Percentiles rank a stretch among this genome's conserved stretches.
phyloP scores from a whole-genome alignment of 2,113 vertebrate genomes.

The Entelurus aequoreus region DNA sequence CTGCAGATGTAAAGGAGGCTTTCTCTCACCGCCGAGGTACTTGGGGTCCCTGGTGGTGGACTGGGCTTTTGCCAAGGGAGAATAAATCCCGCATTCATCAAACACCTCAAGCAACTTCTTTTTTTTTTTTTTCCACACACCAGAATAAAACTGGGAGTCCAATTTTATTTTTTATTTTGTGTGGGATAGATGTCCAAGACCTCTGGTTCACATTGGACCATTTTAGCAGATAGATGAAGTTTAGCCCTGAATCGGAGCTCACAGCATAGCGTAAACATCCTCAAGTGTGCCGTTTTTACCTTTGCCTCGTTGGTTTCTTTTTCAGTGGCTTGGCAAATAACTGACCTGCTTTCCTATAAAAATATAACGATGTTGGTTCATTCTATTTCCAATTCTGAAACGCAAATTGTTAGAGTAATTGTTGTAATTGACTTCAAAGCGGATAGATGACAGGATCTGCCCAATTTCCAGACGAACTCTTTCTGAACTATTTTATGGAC shows the following conservation, averaged over 20 bases:
- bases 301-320: not conserved
- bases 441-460: no score
- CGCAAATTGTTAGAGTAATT: no score
- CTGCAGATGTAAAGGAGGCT: slow-evolving; percentile 33
- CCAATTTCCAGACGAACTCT: no score
- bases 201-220: slow-evolving; percentile 30
- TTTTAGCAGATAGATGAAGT: slow-evolving; percentile 3
- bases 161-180: not conserved
- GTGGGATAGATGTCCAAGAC: slow-evolving; percentile 51
- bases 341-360: no score
- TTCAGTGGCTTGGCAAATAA: no score
- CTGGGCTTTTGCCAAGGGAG: slow-evolving; percentile 46
- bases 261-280: not conserved
- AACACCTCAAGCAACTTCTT: slow-evolving; percentile 35
- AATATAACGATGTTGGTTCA: no score
- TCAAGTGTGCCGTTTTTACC: not conserved
- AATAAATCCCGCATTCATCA: slow-evolving; percentile 43
- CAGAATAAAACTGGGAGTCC: not conserved
- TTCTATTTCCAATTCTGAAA: no score
- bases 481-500: no score
- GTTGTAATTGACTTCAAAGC: no score
- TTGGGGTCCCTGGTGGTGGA: slow-evolving; percentile 42
- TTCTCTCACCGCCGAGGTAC: slow-evolving; percentile 28
- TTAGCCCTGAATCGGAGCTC: not conserved
- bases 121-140: slow-evolving; percentile 20